Evolutionary conservation across 2,888 invertebrate genomes (phyloP), one percentile per base, ranked within the genome.

Genomic region (Agriopis aurantiaria): DNA sequence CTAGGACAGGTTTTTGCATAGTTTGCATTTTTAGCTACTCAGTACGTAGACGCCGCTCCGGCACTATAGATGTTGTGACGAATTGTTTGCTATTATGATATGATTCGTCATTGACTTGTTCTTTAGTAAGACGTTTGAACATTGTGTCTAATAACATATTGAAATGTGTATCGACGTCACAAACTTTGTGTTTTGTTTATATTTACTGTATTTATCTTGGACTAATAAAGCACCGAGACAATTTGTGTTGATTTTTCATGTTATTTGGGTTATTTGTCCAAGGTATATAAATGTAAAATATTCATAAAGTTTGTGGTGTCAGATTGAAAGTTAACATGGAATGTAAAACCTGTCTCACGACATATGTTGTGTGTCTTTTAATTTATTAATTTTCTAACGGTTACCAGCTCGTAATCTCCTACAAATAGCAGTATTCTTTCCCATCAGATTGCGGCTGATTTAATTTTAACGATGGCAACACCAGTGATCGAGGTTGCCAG

Each of bases 341-440:
- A 80, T 87, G 83, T 89, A 78, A 85, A 86, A 81, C 81, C 88
- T 90, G 93, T 93, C 93, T 94, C 93, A 94, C 93, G 92, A 91
- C 93, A 94, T 94, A 90, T 94, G 93, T 94, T 91, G 89, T 92
- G 87, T 91, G 90, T 82, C 70, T 78, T 67, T 73, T 5, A 33
- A 78, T 78, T 79, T 75, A 78, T 80, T 85, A 85, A 87, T 87
- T 86, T 83, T 86, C 83, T 81, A 82, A 74, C 87, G 82, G 82
- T 84, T 86, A 87, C 85, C 63, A 65, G 60, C 64, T 64, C 46
- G 66, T 64, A 70, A 70, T 70, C 52, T 70, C 72, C 41, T 53
- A 46, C 62, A 56, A 49, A 68, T 89, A 85, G 88, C 87, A 78
- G 84, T 90, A 51, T 58, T 55, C 78, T 86, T 91, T 93, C 93